Evolutionary conservation across 1,140 invertebrate genomes (phyloP).

Genomic region (Mactra quadrangularis): DNA sequence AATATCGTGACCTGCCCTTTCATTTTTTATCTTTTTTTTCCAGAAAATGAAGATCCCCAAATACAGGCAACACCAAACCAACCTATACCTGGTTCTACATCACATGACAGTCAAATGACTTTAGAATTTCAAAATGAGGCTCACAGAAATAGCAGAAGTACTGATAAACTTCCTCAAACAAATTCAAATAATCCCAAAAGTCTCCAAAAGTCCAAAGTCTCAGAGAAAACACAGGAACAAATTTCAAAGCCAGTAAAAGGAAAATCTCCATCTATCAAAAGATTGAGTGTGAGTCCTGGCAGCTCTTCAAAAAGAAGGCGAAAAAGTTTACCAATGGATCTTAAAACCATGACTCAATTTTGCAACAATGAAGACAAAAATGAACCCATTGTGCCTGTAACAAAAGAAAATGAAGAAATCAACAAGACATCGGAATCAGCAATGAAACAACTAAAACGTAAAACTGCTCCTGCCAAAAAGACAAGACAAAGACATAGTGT

Average conservation of each 20-base stretch:
- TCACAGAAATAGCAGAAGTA: background rate
- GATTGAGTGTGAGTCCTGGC: background rate
- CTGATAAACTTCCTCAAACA: too few species aligned
- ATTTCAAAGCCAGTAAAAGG: too few species aligned
- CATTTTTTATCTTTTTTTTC: background rate
- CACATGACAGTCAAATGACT: background rate
- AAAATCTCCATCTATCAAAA: too few species aligned
- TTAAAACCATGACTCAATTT: constrained; percentile 69
- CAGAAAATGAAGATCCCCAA: constrained; percentile 31
- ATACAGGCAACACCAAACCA: constrained; percentile 30
- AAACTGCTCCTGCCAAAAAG: constrained; percentile 7
- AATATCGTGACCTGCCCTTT: background rate
- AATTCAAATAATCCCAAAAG: too few species aligned
- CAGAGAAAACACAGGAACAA: too few species aligned
- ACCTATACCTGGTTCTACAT: background rate
- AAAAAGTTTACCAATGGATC: constrained; percentile 45
- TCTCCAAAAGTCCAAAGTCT: too few species aligned
- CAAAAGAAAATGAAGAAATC: background rate
- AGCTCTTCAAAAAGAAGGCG: constrained; percentile 10
- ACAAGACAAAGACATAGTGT: constrained; percentile 16
- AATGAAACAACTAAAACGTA: too few species aligned
- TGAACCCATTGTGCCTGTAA: background rate
- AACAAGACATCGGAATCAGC: background rate
- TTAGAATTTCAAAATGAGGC: background rate
- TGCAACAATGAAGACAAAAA: constrained; percentile 62